Conservation (phyloP, 1,140 invertebrate species). For the Penaeus indicus region DNA sequence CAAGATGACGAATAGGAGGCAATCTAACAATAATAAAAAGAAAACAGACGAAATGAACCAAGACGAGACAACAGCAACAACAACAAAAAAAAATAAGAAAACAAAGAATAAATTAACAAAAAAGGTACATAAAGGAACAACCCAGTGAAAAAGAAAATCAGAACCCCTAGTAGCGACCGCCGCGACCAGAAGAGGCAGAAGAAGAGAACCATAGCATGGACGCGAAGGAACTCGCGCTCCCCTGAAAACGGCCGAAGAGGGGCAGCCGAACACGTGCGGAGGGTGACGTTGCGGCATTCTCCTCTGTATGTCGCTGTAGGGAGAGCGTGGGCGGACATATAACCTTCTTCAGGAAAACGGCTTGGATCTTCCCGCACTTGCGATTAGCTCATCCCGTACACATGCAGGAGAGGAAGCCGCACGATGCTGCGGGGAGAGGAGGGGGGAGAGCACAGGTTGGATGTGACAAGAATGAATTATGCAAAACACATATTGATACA, state of each 20-base stretch:
- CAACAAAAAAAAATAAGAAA: too few species aligned
- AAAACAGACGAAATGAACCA: too few species aligned
- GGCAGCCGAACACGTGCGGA: slow-evolving; percentile 1
- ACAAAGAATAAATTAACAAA: too few species aligned
- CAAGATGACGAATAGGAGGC: too few species aligned
- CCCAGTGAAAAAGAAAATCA: too few species aligned
- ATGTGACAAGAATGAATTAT: too few species aligned
- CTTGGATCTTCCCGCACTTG: slow-evolving; percentile 35
- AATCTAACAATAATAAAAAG: too few species aligned
- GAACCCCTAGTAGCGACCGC: too few species aligned
- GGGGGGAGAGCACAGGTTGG: neutral
- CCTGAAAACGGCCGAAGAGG: neutral
- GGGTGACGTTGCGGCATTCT: slow-evolving; percentile 46
- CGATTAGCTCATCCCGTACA: slow-evolving; percentile 40
- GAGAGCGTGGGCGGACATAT: slow-evolving; percentile 51
- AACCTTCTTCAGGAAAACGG: slow-evolving; percentile 53
- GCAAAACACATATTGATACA: too few species aligned
- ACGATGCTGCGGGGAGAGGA: slow-evolving; percentile 21
- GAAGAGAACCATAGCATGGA: neutral
- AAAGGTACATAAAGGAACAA: too few species aligned
- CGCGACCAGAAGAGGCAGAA: neutral
- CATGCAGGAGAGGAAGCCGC: slow-evolving; percentile 37
- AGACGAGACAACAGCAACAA: too few species aligned
- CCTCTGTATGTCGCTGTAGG: slow-evolving; percentile 48
- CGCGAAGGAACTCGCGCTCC: neutral